phyloP scores from a whole-genome alignment of 2,113 vertebrate species.

The Ammospiza caudacuta region DNA sequence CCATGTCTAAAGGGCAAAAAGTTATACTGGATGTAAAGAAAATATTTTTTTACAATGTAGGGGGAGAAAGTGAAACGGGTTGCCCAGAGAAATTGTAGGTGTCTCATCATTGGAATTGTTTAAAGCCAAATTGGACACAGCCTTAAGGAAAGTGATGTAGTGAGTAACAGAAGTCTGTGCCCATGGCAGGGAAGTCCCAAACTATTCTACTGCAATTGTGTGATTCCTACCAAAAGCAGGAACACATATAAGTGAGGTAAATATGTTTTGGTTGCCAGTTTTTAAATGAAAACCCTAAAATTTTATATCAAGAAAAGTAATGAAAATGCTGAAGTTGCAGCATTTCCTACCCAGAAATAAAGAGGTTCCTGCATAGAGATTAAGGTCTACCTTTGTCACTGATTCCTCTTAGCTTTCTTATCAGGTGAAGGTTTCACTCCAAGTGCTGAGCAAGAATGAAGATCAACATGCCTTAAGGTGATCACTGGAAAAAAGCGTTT shows the following conservation, averaged over 20 bases:
- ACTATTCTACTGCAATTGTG: background rate
- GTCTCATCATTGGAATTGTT: background rate
- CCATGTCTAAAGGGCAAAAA: background rate
- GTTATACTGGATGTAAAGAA: background rate
- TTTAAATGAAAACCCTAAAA: background rate
- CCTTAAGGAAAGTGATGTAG: background rate
- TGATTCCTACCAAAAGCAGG: background rate
- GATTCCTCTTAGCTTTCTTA: background rate
- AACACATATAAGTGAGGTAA: rapidly evolving
- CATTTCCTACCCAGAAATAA: background rate
- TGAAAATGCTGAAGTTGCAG: background rate
- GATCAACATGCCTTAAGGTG: background rate
- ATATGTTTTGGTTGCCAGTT: background rate
- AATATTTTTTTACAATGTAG: background rate
- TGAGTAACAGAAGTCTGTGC: background rate
- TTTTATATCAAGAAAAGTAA: background rate
- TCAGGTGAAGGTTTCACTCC: background rate
- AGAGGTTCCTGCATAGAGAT: background rate
- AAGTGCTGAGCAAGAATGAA: background rate
- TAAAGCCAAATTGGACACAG: background rate
- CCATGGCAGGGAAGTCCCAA: background rate
- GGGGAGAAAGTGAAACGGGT: background rate
- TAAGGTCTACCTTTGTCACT: background rate
- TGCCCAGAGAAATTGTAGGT: background rate
- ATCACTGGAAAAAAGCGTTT: background rate